phyloP scores from a whole-genome alignment of 2,797 vertebrate species.

The Gallinago stenura region DNA sequence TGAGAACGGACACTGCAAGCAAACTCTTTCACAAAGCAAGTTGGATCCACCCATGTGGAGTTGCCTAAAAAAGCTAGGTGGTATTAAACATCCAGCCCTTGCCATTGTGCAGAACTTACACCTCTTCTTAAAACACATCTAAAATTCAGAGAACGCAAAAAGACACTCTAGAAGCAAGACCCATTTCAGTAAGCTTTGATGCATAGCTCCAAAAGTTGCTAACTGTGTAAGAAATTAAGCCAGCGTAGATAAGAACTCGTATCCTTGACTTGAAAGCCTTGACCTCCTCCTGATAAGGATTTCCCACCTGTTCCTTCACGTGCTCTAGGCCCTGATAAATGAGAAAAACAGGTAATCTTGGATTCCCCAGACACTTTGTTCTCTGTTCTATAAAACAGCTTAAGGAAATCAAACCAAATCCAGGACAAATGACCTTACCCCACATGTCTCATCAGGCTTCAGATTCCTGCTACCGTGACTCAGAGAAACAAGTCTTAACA shows the following conservation, averaged over 20 bases:
- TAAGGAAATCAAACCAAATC: conserved; percentile 15
- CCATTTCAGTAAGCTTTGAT: neutral
- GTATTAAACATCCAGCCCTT: neutral
- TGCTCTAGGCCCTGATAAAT: neutral
- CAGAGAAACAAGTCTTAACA: conserved; percentile 44
- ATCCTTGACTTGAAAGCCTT: neutral
- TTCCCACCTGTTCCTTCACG: neutral
- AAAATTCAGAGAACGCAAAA: neutral
- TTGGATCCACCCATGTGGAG: neutral
- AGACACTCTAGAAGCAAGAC: neutral
- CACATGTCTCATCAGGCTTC: neutral
- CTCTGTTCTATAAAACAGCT: neutral
- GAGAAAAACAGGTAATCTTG: neutral
- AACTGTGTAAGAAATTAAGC: neutral
- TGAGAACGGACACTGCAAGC: neutral
- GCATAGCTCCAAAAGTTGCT: neutral
- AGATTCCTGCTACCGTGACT: neutral
- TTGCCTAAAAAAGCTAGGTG: neutral
- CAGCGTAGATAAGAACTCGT: neutral
- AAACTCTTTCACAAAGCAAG: neutral
- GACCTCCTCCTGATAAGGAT: neutral
- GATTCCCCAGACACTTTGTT: neutral
- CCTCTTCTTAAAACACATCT: neutral
- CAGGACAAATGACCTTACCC: conserved; percentile 55
- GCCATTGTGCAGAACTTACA: neutral